Base-by-base conservation (phyloP, 2,113 vertebrate genomes). In the Pangasianodon gigas region DNA sequence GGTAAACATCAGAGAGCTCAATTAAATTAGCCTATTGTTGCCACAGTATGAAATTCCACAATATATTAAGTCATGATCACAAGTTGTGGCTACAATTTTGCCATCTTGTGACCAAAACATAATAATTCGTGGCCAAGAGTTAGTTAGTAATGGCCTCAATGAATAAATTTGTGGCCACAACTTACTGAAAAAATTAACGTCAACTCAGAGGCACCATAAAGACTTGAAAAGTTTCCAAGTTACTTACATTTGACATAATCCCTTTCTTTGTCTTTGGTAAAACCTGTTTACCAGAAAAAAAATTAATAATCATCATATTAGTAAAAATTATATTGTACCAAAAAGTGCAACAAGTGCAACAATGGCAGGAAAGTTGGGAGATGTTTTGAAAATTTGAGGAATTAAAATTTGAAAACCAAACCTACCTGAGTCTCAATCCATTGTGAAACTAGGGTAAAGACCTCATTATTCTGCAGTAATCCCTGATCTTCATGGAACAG, bases 401-500 rank as follows among this genome's bases (percentile, higher is more conserved):
- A 62, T 62, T 24, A 5, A 62, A 8, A 8, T 26, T 6, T 8
- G 24, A 71, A 71, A 37, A 71, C 5, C n/a, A 71, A 71, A 32
- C 14, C 0, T 58, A 90, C 89, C 84, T 58, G 24, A 41, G 44
- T 2, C 0, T 56, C 29, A 16, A 90, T 13, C 62, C 80, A 51
- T 1, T 32, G 0, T 46, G 51, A 19, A 54, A 93, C 8, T 0
- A 85, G 9, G 0, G 0, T 0, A 60, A 65, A 26, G 0, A 85
- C 90, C 0, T 0, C 16, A 0, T 89, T 0, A 54, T 94, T 95
- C 52, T 8, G 0, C 60, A 93, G 41, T 8, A 93, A 32, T 32
- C 29, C 29, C 5, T 32, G 29, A 54, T 81, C 51, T 81, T 81
- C 51, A 81, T 81, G 6, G 29, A 81, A 32, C 14, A 81, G 29